Evolutionary conservation across 2,113 vertebrate genomes (phyloP), one percentile per base, ranked within the genome.

Genomic region (Rana temporaria): DNA sequence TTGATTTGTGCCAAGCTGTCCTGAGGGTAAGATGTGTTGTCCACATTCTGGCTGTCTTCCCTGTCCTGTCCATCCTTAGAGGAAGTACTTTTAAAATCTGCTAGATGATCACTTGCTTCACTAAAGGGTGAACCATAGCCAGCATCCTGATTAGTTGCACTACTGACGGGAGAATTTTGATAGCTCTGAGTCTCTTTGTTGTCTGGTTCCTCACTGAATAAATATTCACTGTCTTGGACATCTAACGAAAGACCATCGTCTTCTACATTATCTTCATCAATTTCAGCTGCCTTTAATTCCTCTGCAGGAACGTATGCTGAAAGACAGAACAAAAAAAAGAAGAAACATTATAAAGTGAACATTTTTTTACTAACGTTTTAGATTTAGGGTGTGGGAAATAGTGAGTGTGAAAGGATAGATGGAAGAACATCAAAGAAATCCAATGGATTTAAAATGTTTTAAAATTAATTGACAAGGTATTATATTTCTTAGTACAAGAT

Each of bases 1-100:
- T 99, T 99, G 94, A 99, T 99, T 88, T 99, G 96, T 57, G 95
- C 95, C 93, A 99, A 91, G 93, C 97, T 99, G 93, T 99, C 98
- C 90, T 97, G 96, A 79, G 97, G 92, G 20, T 96, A 96, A 80
- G 96, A 92, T 84, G 92, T 86, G 87, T 90, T 91, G 85, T 95
- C 92, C n/a, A 91, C 86, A 75, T 92, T 92, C 69, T 87, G 88
- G 4, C 91, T 92, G 69, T 95, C 96, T 84, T 95, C 92, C 83
- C 93, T 96, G 85, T 99, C 97, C 67, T 89, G 91, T 72, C 92
- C 92, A 52, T 98, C 96, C 86, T 91, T 92, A 80, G 94, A 92
- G 79, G 96, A 92, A 38, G 93, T 91, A 90, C 93, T 93, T 87
- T 96, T 96, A 91, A 96, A 94, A 84, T 96, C 97, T 78, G 92